Evolutionary conservation across 2,113 vertebrate species (phyloP).

Genomic region (Alethe diademata): DNA sequence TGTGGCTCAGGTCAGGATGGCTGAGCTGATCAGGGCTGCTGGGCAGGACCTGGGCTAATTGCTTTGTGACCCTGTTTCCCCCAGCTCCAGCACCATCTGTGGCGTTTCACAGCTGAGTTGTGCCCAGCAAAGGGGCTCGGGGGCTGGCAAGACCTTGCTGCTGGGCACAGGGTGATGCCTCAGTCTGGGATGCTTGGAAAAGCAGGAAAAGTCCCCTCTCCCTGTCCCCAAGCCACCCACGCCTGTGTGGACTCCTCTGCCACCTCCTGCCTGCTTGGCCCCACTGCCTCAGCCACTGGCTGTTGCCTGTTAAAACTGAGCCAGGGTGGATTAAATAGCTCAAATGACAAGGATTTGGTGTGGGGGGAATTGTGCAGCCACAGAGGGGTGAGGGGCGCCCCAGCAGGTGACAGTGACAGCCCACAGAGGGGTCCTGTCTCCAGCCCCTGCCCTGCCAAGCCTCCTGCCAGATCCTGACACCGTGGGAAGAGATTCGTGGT

Average conservation of each 20-base stretch:
- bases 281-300: background rate
- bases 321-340: background rate
- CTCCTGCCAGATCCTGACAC: background rate
- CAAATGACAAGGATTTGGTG: background rate
- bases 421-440: background rate
- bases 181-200: fast-evolving
- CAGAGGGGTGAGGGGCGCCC: fast-evolving
- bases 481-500: fast-evolving
- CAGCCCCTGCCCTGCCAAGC: background rate
- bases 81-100: background rate
- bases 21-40: fast-evolving
- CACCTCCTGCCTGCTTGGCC: background rate
- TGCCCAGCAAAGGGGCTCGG: background rate
- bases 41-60: background rate
- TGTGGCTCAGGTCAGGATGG: background rate
- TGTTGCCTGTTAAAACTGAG: background rate
- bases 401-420: background rate
- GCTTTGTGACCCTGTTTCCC: background rate
- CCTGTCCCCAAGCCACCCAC: fast-evolving
- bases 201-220: background rate
- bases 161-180: background rate
- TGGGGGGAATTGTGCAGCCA: background rate
- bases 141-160: background rate
- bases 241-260: fast-evolving
- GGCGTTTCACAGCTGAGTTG: background rate